Conservation (phyloP, 2,113 vertebrate species). For the Sapayoa aenigma region DNA sequence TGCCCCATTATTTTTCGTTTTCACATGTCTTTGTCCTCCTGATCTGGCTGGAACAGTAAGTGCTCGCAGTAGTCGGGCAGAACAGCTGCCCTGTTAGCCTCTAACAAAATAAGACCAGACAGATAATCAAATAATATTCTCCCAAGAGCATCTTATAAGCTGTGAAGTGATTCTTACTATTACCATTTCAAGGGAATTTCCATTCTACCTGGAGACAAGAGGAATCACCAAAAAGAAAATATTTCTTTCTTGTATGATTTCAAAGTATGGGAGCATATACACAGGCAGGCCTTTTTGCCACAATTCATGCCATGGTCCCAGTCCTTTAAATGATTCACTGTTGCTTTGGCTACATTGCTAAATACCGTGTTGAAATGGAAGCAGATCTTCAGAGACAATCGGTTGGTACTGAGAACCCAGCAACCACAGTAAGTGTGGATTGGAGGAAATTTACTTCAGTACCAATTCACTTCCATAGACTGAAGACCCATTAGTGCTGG, state of each 20-base stretch:
- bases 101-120: slow-evolving; percentile 20
- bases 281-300: background rate
- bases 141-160: background rate
- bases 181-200: background rate
- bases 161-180: background rate
- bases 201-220: background rate
- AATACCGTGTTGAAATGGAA: background rate
- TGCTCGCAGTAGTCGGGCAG: background rate
- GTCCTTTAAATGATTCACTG: background rate
- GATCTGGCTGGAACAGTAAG: slow-evolving; percentile 53
- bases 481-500: background rate
- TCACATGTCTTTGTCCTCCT: slow-evolving; percentile 47
- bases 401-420: background rate
- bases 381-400: background rate
- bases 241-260: background rate
- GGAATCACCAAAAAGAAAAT: background rate
- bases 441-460: background rate
- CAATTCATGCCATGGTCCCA: background rate
- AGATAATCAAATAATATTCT: slow-evolving; percentile 31
- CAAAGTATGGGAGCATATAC: background rate
- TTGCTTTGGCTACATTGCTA: background rate
- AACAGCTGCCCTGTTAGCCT: slow-evolving; percentile 30
- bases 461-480: background rate
- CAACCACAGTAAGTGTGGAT: background rate
- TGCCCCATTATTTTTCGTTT: slow-evolving; percentile 57